Evolutionary conservation across 1,140 invertebrate genomes (phyloP).

Genomic region (Heliconius hewitsoni): DNA sequence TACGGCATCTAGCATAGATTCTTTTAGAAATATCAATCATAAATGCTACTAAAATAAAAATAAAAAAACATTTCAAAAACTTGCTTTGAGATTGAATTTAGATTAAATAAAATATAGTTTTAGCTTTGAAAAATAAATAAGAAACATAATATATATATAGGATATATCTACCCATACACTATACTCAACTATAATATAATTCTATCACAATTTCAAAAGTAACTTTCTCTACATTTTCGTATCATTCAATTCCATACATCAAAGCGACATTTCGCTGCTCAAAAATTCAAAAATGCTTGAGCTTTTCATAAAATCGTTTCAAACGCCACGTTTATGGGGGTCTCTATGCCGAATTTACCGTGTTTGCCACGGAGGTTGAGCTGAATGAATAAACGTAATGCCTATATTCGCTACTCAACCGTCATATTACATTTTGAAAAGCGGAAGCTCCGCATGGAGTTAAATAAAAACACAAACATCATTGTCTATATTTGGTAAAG

Average conservation of each 20-base stretch:
- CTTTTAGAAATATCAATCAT: neutral
- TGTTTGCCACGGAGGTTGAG: constrained; percentile 14
- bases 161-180: neutral
- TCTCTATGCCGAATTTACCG: constrained; percentile 6
- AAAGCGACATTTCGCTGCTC: constrained; percentile 7
- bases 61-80: neutral
- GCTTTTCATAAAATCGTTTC: constrained; percentile 21
- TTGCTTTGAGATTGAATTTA: neutral
- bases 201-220: neutral
- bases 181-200: neutral
- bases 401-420: constrained; percentile 34
- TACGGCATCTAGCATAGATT: neutral
- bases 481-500: constrained; percentile 59
- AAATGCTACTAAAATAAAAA: neutral
- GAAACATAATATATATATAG: neutral
- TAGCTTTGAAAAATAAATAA: neutral
- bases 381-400: constrained; percentile 16
- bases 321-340: neutral
- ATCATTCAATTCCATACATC: constrained; percentile 18
- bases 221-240: constrained; percentile 2
- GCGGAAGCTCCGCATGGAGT: constrained; percentile 36
- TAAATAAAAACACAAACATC: constrained; percentile 51
- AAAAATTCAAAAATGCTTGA: constrained; percentile 23
- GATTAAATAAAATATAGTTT: neutral
- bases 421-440: constrained; percentile 44